These are phyloP conservation scores for Crepidodera aurea DNA, from an alignment of 2,888 invertebrate genomes.

Conservation along the genomic window DNA sequence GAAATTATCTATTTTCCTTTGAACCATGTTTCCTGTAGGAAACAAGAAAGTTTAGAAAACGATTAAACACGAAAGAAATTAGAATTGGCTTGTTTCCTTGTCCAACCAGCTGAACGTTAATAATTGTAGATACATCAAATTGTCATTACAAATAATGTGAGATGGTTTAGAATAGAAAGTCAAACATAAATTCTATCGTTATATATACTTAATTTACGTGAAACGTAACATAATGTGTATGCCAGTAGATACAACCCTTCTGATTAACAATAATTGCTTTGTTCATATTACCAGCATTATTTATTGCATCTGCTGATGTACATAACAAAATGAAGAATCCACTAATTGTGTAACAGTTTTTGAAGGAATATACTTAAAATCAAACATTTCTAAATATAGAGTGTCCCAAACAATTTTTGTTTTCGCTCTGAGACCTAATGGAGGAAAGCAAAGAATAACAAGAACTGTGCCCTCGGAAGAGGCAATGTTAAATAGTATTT, in stretches of 20 bases:
- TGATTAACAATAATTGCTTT: too few relatives aligned
- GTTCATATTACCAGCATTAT: too few relatives aligned
- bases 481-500: too few relatives aligned
- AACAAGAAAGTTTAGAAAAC: background rate
- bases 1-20: background rate
- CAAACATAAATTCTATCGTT: background rate
- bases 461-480: too few relatives aligned
- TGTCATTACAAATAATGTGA: constrained; percentile 2
- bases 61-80: background rate
- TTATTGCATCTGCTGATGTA: too few relatives aligned
- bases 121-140: constrained; percentile 1
- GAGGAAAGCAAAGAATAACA: too few relatives aligned
- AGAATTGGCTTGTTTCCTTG: background rate
- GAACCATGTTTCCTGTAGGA: background rate
- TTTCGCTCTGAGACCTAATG: too few relatives aligned
- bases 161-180: constrained; percentile 1
- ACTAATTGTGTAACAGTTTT: too few relatives aligned
- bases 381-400: too few relatives aligned
- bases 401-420: too few relatives aligned
- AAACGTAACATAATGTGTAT: background rate
- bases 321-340: too few relatives aligned
- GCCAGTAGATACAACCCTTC: background rate
- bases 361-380: too few relatives aligned
- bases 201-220: background rate
- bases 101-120: background rate